Percentiles rank a stretch among this genome's conserved stretches.
Evolutionary conservation across 2,888 invertebrate genomes (phyloP).

Genomic region (Eilema caniola): DNA sequence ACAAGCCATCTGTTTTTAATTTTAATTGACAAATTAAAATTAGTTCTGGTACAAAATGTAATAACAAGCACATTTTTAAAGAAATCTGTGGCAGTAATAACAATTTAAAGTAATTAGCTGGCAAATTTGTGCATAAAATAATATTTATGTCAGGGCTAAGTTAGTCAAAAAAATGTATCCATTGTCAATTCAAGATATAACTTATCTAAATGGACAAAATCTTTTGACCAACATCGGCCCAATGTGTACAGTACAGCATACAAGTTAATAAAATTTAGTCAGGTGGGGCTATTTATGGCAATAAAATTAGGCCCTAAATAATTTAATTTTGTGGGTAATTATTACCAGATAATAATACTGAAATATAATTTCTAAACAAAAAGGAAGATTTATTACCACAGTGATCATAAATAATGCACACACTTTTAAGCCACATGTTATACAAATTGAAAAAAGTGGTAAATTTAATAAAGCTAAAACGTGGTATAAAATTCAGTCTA

Average conservation of each 20-base stretch:
- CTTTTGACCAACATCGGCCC: not conserved
- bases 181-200: not conserved
- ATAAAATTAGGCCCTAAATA: not conserved
- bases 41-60: not conserved
- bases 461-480: constrained; percentile 20
- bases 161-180: not conserved
- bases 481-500: constrained; percentile 50
- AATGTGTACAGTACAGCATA: not conserved
- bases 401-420: not conserved
- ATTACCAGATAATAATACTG: constrained; percentile 1
- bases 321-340: not conserved
- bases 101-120: not conserved
- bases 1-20: not conserved
- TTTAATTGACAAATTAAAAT: not conserved
- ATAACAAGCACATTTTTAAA: not conserved
- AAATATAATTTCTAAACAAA: not conserved
- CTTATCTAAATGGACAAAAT: not conserved
- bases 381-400: not conserved
- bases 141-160: not conserved
- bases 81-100: not conserved
- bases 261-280: not conserved
- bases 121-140: not conserved
- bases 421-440: not conserved
- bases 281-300: constrained; percentile 12
- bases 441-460: not conserved